Evolutionary conservation across 2,888 invertebrate genomes (phyloP).

Genomic region (Caenorhabditis sp.): DNA sequence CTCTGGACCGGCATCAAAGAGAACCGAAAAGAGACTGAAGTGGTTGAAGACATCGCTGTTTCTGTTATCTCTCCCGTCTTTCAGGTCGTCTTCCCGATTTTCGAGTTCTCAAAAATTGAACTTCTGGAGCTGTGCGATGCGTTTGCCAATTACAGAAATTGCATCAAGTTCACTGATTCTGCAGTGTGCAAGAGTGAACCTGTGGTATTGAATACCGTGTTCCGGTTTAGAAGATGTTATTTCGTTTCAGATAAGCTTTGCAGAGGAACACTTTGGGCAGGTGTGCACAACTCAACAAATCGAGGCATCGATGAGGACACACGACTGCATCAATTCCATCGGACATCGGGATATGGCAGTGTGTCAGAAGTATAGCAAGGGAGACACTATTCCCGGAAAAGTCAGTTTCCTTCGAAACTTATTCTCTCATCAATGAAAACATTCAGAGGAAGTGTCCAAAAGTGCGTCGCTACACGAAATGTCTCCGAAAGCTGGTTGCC

Average conservation of each 20-base stretch:
- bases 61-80: background rate
- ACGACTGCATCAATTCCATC: slow-evolving; percentile 56
- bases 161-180: slow-evolving; percentile 42
- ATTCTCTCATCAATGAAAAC: background rate
- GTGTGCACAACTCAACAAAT: slow-evolving; percentile 56
- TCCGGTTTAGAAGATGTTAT: too few species aligned
- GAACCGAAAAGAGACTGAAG: slow-evolving; percentile 61
- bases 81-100: slow-evolving; percentile 62
- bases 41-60: slow-evolving; percentile 1
- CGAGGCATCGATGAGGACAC: slow-evolving; percentile 53
- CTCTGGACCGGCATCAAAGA: slow-evolving; percentile 64
- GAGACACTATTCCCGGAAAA: slow-evolving; percentile 61
- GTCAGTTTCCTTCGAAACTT: background rate
- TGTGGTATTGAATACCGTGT: too few species aligned
- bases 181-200: slow-evolving; percentile 40
- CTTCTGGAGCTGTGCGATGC: slow-evolving; percentile 60
- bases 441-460: slow-evolving; percentile 58
- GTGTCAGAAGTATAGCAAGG: slow-evolving; percentile 50
- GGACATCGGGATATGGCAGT: slow-evolving; percentile 19
- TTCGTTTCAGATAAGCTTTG: slow-evolving; percentile 60
- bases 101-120: slow-evolving; percentile 61
- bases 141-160: slow-evolving; percentile 55
- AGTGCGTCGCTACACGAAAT: slow-evolving; percentile 56
- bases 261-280: slow-evolving; percentile 61
- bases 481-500: slow-evolving; percentile 51